Evolutionary conservation across 2,113 vertebrate species (phyloP).

Genomic region (Daubentonia madagascariensis): DNA sequence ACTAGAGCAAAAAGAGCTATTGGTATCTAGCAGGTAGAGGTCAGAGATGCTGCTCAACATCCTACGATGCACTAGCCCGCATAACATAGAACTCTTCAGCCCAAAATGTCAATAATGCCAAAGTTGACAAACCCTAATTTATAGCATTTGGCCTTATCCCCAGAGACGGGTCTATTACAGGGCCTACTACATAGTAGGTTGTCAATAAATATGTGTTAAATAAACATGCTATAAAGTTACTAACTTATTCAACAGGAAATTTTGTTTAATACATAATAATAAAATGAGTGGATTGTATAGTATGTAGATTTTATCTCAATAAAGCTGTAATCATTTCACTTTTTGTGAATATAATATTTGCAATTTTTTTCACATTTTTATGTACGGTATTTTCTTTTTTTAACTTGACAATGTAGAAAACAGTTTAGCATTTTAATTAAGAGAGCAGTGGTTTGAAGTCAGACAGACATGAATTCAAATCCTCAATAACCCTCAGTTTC

Average conservation of each 20-base stretch:
- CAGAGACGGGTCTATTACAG: neutral
- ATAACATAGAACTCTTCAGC: neutral
- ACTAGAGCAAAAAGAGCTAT: neutral
- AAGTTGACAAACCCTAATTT: neutral
- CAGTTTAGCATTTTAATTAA: slow-evolving; percentile 21
- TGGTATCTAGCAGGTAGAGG: neutral
- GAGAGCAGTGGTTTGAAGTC: neutral
- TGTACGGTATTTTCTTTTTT: neutral
- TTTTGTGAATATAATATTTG: neutral
- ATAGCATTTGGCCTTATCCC: neutral
- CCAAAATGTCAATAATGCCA: neutral
- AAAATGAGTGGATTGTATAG: neutral
- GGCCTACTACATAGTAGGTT: neutral
- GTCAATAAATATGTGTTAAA: neutral
- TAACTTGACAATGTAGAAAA: neutral
- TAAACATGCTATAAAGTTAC: neutral
- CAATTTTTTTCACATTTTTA: neutral
- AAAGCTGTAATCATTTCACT: neutral
- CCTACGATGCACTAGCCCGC: neutral
- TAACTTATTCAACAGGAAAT: neutral
- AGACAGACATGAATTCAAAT: neutral
- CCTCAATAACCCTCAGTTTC: neutral
- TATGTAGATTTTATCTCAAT: neutral
- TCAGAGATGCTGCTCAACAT: neutral
- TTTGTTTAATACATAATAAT: neutral